Evolutionary conservation across 2,797 vertebrate species (phyloP).

Genomic region (Decapterus maruadsi): DNA sequence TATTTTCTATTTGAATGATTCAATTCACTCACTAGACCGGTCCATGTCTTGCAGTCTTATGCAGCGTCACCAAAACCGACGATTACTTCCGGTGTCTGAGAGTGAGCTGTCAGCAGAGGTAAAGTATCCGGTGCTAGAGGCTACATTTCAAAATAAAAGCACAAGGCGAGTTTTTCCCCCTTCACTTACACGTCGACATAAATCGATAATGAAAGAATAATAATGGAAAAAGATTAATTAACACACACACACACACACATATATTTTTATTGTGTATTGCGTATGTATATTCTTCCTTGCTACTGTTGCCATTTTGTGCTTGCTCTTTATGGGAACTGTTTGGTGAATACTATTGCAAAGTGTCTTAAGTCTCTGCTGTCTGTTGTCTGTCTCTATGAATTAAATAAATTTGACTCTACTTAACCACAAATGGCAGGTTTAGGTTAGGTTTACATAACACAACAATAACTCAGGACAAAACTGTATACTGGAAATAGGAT

Average conservation of each 20-base stretch:
- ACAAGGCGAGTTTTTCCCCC: neutral
- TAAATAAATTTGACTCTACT: too few species aligned
- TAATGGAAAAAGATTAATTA: too few species aligned
- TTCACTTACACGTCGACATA: neutral
- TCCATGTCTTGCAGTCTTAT: slow-evolving; percentile 85
- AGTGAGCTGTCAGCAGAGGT: slow-evolving; percentile 16
- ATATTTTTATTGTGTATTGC: too few species aligned
- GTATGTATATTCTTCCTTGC: too few species aligned
- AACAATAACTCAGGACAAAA: neutral
- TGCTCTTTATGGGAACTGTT: too few species aligned
- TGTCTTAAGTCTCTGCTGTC: too few species aligned
- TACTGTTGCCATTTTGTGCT: too few species aligned
- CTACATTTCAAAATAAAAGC: slow-evolving; percentile 52
- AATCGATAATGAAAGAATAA: too few species aligned
- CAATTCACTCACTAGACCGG: slow-evolving; percentile 78
- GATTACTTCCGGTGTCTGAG: slow-evolving; percentile 78
- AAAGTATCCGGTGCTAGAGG: slow-evolving; percentile 50
- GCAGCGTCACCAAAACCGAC: slow-evolving; percentile 85
- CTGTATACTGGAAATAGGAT: neutral
- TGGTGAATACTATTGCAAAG: too few species aligned
- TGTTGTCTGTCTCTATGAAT: too few species aligned
- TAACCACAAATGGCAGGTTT: neutral
- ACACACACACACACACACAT: too few species aligned
- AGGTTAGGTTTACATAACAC: neutral
- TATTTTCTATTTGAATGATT: neutral